Evolutionary conservation across 2,797 vertebrate genomes (phyloP).

Genomic region (Holocentrus rufus): DNA sequence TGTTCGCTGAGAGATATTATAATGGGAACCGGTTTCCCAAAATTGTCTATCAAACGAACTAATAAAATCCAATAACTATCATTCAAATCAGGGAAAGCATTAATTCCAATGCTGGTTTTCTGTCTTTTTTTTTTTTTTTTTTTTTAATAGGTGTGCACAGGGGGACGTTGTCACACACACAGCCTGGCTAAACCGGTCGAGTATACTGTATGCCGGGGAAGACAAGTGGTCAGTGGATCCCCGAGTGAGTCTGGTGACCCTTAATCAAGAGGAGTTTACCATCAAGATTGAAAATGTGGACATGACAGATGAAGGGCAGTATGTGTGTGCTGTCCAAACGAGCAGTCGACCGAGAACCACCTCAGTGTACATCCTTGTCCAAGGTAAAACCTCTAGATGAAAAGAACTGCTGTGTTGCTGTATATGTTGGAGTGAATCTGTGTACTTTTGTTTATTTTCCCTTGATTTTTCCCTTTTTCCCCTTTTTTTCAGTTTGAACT

Average conservation of each 20-base stretch:
- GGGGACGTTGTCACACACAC: conserved; percentile 83
- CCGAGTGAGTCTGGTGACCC: conserved; percentile 82
- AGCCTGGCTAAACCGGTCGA: conserved; percentile 86
- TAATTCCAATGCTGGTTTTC: conserved; percentile 12
- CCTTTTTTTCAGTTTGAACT: background rate
- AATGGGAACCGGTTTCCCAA: background rate
- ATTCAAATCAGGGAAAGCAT: background rate
- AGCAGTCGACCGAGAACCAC: conserved; percentile 82
- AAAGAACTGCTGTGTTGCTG: background rate
- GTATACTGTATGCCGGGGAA: conserved; percentile 85
- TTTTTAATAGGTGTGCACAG: conserved; percentile 82
- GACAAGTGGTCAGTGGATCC: conserved; percentile 87
- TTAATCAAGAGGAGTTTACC: conserved; percentile 84
- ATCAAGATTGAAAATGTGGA: conserved; percentile 85
- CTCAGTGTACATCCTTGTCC: conserved; percentile 82
- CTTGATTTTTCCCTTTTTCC: background rate
- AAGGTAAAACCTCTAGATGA: conserved; percentile 70
- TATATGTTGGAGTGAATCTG: background rate
- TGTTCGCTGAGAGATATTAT: background rate
- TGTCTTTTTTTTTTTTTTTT: too few species aligned
- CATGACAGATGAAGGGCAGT: conserved; percentile 83
- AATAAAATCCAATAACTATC: background rate
- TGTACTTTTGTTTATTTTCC: background rate
- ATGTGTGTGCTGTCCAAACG: conserved; percentile 85
- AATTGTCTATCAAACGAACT: background rate